A percentile compares a stretch with the other conserved stretches of the same genome.
phyloP scores from a whole-genome alignment of 2,113 vertebrate species.

The Rutilus rutilus region DNA sequence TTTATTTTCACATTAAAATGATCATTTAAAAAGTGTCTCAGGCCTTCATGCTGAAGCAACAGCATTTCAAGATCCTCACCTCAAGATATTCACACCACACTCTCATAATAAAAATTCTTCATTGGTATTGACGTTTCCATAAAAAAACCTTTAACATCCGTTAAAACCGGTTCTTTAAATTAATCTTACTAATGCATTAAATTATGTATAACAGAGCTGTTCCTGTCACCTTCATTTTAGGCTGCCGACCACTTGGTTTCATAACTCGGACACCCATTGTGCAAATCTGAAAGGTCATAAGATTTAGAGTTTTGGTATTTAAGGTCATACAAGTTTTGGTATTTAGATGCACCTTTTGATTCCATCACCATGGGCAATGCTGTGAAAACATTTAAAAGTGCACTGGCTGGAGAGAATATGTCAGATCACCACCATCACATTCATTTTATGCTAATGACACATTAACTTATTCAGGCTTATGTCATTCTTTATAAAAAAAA shows the following conservation, averaged over 20 bases:
- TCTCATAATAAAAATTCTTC: neutral
- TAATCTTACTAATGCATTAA: neutral
- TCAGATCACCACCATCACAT: neutral
- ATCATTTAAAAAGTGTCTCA: neutral
- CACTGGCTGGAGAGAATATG: neutral
- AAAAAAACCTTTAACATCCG: neutral
- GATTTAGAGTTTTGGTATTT: constrained; percentile 54
- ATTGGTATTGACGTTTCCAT: neutral
- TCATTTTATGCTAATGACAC: constrained; percentile 13
- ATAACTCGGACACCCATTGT: neutral
- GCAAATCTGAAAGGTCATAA: constrained; percentile 65
- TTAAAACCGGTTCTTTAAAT: neutral
- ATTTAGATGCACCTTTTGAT: constrained; percentile 67
- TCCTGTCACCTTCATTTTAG: constrained; percentile 1
- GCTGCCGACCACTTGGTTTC: neutral
- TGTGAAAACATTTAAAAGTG: constrained; percentile 10
- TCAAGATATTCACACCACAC: neutral
- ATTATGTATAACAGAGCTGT: constrained; percentile 1
- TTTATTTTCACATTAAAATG: neutral
- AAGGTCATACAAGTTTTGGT: constrained; percentile 46
- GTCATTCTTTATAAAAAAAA: neutral
- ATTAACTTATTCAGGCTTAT: neutral
- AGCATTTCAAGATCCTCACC: neutral
- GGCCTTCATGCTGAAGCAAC: neutral
- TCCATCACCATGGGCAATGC: constrained; percentile 43